Percentiles rank a stretch among this genome's conserved stretches.
Evolutionary conservation across 2,888 invertebrate species (phyloP).

Genomic region (Eulithis prunata): DNA sequence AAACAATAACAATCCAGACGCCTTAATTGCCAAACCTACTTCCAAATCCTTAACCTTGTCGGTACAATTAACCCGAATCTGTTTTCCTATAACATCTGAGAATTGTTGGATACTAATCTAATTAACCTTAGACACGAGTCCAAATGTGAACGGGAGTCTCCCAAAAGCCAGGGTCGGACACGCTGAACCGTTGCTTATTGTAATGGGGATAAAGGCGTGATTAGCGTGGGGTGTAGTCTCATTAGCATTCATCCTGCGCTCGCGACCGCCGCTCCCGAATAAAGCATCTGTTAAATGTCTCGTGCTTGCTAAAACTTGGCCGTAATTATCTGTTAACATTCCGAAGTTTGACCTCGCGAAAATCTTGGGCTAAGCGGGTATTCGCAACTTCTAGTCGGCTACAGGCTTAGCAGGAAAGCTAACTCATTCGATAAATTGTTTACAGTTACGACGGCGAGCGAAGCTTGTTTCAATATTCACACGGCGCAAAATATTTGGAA

Average conservation of each 20-base stretch:
- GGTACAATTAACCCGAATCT: slow-evolving; percentile 50
- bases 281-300: slow-evolving; percentile 85
- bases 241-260: slow-evolving; percentile 82
- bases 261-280: slow-evolving; percentile 80
- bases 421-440: slow-evolving; percentile 3
- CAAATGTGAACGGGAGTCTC: slow-evolving; percentile 79
- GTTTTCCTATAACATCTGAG: slow-evolving; percentile 66
- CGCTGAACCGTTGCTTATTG: slow-evolving; percentile 59
- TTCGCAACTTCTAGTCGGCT: slow-evolving; percentile 60
- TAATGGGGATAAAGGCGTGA: slow-evolving; percentile 55
- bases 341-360: slow-evolving; percentile 82
- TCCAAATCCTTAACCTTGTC: slow-evolving; percentile 32
- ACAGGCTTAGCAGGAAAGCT: slow-evolving; percentile 10
- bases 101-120: slow-evolving; percentile 79
- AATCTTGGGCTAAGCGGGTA: slow-evolving; percentile 73
- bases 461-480: not conserved
- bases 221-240: slow-evolving; percentile 61
- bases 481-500: not conserved
- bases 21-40: slow-evolving; percentile 25
- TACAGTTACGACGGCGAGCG: not conserved
- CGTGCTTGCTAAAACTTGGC: slow-evolving; percentile 81
- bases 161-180: slow-evolving; percentile 59
- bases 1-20: slow-evolving; percentile 31
- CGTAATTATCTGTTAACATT: slow-evolving; percentile 85
- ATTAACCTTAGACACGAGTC: slow-evolving; percentile 82